phyloP scores from a whole-genome alignment of 2,113 vertebrate genomes.

The Leucosticte australis region DNA sequence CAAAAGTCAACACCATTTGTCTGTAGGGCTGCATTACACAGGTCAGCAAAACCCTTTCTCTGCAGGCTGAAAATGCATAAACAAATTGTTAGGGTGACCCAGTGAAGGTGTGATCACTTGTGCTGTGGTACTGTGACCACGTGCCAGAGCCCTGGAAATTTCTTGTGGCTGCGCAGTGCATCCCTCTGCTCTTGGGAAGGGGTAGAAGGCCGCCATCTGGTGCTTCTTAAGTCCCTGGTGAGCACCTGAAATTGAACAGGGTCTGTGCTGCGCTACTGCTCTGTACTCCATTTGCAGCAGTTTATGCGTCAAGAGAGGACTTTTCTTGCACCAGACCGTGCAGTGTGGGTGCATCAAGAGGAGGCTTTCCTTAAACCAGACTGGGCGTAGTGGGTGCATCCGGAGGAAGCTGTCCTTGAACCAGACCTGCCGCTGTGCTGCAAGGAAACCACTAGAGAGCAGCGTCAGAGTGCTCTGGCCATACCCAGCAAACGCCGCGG shows the following conservation, averaged over 20 bases:
- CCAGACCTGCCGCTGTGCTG: neutral
- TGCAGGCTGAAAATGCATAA: neutral
- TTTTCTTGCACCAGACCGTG: accelerated
- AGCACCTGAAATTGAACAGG: neutral
- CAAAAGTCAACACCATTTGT: neutral
- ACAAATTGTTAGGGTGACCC: accelerated
- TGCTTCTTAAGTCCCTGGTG: neutral
- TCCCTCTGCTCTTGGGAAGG: neutral
- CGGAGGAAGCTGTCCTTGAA: no score
- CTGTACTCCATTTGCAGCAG: accelerated
- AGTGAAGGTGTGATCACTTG: no score
- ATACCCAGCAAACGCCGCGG: accelerated
- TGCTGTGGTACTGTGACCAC: neutral
- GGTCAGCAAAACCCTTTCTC: neutral
- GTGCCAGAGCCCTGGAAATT: neutral
- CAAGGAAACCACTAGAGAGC: neutral
- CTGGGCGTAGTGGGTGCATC: accelerated
- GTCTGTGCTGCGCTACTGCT: neutral
- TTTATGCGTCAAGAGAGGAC: no score
- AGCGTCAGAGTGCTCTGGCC: neutral
- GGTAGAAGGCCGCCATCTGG: neutral
- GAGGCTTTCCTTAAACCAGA: neutral
- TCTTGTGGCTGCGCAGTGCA: neutral
- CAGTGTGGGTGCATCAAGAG: accelerated
- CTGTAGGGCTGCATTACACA: accelerated